Base-by-base conservation (phyloP, 2,113 vertebrate genomes). In the Melierax canorus region DNA sequence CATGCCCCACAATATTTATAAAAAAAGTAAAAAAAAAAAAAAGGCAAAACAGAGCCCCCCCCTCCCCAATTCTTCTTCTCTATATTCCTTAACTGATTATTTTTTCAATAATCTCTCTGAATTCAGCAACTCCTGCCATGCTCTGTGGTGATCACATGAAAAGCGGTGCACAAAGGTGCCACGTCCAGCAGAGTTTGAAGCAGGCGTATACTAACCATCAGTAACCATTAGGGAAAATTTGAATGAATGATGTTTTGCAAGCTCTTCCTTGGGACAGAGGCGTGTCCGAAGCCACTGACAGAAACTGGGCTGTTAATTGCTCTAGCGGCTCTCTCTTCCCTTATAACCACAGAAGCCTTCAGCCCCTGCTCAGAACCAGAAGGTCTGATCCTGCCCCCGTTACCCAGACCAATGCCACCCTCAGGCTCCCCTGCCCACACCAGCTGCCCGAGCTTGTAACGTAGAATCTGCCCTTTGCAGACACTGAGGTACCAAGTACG, bases 321-420 rank as follows among this genome's bases (percentile, higher is more conserved):
- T 66, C 30, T 60, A 43, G 43, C 1, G 9, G 26, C 7, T 55
- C 29, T 43, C 43, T 78, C 36, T 50, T 86, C 56, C 45, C 6
- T 19, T 69, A 2, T 21, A 79, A 38, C 11, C 0, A 0, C 46
- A 81, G 68, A 67, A 91, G 36, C 2, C 45, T 85, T 50, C 20
- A 27, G 16, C 15, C 8, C 4, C 43, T 66, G 34, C 66, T 82
- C 46, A 41, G 58, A 78, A 41, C 3, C 10, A 23, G 18, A 43
- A 56, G 50, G 16, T 36, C 41, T 27, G 48, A 19, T 41, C 38
- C 59, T 86, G 71, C 4, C 12, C 26, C 12, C 8, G 1, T 53
- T 66, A 29, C 29, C 18, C 9, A 3, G 32, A 68, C 11, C 13
- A n/a, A 6, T 0, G 1, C 11, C 1, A 1, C 8, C 20, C 32